Conservation (phyloP, 2,797 vertebrate genomes). For the Pygocentrus nattereri region DNA sequence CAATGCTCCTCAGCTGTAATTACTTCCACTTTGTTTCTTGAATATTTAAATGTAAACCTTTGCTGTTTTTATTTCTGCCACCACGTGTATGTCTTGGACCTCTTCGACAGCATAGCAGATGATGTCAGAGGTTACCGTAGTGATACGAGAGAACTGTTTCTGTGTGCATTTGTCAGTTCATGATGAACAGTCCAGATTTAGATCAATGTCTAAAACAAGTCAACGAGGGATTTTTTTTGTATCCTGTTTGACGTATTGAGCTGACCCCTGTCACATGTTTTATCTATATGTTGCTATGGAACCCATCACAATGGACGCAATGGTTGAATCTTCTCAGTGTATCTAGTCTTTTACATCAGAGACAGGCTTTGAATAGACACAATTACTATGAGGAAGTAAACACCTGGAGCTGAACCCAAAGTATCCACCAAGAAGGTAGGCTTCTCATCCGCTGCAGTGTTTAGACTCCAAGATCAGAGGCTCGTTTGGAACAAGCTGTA, state of each 20-base stretch:
- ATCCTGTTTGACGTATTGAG: neutral
- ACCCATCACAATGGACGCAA: neutral
- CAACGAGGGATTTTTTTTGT: neutral
- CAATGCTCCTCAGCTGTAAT: constrained; percentile 66
- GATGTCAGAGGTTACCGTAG: neutral
- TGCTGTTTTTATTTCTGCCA: neutral
- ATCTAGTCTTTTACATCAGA: neutral
- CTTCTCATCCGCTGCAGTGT: neutral
- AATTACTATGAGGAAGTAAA: neutral
- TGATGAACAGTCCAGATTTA: neutral
- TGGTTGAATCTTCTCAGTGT: neutral
- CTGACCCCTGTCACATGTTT: neutral
- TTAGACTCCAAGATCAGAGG: neutral
- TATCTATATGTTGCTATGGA: neutral
- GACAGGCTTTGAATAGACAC: too few species aligned
- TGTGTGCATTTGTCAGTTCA: neutral
- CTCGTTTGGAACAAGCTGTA: neutral
- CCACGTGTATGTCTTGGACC: neutral
- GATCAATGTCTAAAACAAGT: neutral
- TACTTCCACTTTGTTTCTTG: constrained; percentile 51
- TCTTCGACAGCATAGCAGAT: neutral
- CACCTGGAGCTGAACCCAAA: neutral
- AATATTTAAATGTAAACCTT: neutral
- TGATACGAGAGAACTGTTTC: too few species aligned
- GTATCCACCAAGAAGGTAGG: neutral